Evolutionary conservation across 2,797 vertebrate species (phyloP).

Genomic region (Eulemur albifrons): DNA sequence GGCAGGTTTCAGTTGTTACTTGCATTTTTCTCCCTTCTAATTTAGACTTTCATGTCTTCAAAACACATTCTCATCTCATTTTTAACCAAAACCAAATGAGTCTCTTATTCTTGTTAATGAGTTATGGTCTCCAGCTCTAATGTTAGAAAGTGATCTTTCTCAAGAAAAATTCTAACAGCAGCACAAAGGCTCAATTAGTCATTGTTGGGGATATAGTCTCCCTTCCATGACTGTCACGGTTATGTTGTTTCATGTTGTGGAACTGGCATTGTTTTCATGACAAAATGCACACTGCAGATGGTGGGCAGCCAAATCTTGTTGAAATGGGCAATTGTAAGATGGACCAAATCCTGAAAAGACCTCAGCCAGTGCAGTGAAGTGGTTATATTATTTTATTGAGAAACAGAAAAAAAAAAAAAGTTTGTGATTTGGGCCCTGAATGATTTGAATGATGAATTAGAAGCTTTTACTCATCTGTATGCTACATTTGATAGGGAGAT

Average conservation of each 20-base stretch:
- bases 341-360: slow-evolving; percentile 37
- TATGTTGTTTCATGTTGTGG: slow-evolving; percentile 10
- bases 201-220: background rate
- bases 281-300: slow-evolving; percentile 39
- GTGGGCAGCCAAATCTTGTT: slow-evolving; percentile 50
- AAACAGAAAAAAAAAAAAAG: background rate
- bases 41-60: slow-evolving; percentile 43
- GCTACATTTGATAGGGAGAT: background rate
- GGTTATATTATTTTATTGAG: slow-evolving; percentile 54
- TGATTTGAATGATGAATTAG: slow-evolving; percentile 57
- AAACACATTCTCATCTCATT: slow-evolving; percentile 49
- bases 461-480: background rate
- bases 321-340: slow-evolving; percentile 62
- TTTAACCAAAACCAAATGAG: slow-evolving; percentile 65
- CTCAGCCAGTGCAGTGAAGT: background rate
- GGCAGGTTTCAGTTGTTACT: slow-evolving; percentile 17
- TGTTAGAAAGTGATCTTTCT: slow-evolving; percentile 47
- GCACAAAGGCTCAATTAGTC: slow-evolving; percentile 25
- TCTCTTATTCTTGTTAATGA: slow-evolving; percentile 51
- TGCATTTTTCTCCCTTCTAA: background rate
- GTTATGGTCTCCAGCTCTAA: slow-evolving; percentile 19
- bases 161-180: slow-evolving; percentile 32
- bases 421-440: slow-evolving; percentile 33
- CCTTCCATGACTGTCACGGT: slow-evolving; percentile 35
- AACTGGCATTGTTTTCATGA: slow-evolving; percentile 56